These are phyloP conservation scores for Rhizoglyphus robini DNA, from an alignment of 1,140 invertebrate genomes.

Conservation along the genomic window DNA sequence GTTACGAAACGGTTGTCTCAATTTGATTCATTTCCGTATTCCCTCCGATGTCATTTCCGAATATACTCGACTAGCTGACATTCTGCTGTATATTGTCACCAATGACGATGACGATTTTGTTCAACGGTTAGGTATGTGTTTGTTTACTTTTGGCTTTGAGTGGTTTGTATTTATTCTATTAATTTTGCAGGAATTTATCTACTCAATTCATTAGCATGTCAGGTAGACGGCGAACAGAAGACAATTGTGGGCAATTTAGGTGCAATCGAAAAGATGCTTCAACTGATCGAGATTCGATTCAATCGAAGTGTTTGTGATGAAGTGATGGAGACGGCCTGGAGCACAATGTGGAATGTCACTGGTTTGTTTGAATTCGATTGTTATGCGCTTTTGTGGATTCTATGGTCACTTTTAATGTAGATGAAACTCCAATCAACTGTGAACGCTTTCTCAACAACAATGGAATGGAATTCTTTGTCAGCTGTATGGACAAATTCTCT, in stretches of 20 bases:
- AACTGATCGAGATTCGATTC: slow-evolving; percentile 60
- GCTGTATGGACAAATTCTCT: slow-evolving; percentile 46
- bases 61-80: slow-evolving; percentile 69
- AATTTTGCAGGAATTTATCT: slow-evolving; percentile 59
- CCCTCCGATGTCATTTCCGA: slow-evolving; percentile 84
- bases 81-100: slow-evolving; percentile 58
- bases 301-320: slow-evolving; percentile 66
- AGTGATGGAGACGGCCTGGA: slow-evolving; percentile 93
- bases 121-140: slow-evolving; percentile 51
- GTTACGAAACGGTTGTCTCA: slow-evolving; percentile 88
- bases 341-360: slow-evolving; percentile 89
- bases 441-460: slow-evolving; percentile 64
- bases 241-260: slow-evolving; percentile 72
- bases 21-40: slow-evolving; percentile 84
- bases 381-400: background rate
- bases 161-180: background rate
- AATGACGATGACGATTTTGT: slow-evolving; percentile 76
- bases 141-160: no score
- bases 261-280: slow-evolving; percentile 76
- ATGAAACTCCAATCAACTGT: slow-evolving; percentile 87
- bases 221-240: slow-evolving; percentile 84
- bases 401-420: slow-evolving; percentile 35
- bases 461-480: slow-evolving; percentile 73
- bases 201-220: slow-evolving; percentile 85
- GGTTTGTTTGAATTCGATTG: slow-evolving; percentile 29